phyloP scores from a whole-genome alignment of 1,140 invertebrate genomes.

The Pissodes strobi region DNA sequence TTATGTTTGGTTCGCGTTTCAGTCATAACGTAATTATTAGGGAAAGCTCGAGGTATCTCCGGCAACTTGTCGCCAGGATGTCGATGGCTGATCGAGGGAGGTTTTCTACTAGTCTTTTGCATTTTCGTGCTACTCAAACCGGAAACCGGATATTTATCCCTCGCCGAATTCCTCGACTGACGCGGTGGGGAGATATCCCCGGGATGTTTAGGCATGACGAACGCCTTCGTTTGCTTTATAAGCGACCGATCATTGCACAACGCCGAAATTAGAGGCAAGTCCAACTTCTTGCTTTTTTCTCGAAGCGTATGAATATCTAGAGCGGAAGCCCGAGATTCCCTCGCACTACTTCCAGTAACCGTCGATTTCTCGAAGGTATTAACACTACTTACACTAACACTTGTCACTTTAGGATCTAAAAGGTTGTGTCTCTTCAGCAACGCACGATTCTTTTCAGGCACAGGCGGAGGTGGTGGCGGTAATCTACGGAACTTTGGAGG shows the following conservation, averaged over 20 bases:
- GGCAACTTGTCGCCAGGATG: constrained; percentile 65
- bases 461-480: constrained; percentile 72
- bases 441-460: constrained; percentile 32
- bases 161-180: constrained; percentile 43
- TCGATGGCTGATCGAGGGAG: constrained; percentile 61
- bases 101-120: constrained; percentile 62
- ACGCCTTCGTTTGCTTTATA: constrained; percentile 83
- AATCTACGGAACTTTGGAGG: constrained; percentile 66
- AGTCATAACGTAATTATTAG: constrained; percentile 55
- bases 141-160: constrained; percentile 65
- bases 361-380: constrained; percentile 11
- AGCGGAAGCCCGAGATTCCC: constrained; percentile 50
- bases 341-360: constrained; percentile 10
- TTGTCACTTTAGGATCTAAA: constrained; percentile 25
- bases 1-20: constrained; percentile 52
- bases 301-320: constrained; percentile 79
- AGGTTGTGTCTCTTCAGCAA: constrained; percentile 32
- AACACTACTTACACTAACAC: constrained; percentile 17
- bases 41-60: constrained; percentile 53
- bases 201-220: constrained; percentile 72
- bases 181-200: constrained; percentile 45
- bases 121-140: constrained; percentile 64
- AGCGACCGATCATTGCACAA: constrained; percentile 86
- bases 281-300: constrained; percentile 84
- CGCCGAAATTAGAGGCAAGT: constrained; percentile 85